These are phyloP conservation scores for Planococcus citri DNA, from an alignment of 1,140 invertebrate genomes.

Conservation along the genomic window DNA sequence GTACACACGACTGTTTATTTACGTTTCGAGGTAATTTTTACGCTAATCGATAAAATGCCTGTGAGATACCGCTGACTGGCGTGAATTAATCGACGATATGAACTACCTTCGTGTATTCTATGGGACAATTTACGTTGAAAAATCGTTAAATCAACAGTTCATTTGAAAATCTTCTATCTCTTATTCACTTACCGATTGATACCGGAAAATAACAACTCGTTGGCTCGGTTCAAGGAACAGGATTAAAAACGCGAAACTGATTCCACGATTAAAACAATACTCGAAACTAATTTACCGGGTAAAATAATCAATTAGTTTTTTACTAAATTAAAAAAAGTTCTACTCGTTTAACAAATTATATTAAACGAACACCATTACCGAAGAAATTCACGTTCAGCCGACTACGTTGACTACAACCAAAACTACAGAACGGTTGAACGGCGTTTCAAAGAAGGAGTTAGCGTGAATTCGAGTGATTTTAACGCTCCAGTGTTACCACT, in stretches of 20 bases:
- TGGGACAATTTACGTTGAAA: too few relatives aligned
- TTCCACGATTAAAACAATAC: not conserved
- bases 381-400: not conserved
- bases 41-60: too few relatives aligned
- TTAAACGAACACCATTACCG: not conserved
- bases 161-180: too few relatives aligned
- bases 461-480: not conserved
- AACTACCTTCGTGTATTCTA: too few relatives aligned
- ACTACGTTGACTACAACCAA: not conserved
- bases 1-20: too few relatives aligned
- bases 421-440: not conserved
- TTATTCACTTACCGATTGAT: constrained; percentile 1
- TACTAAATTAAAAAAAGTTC: not conserved
- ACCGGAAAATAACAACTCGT: not conserved
- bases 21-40: too few relatives aligned
- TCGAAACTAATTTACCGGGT: not conserved
- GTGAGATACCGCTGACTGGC: too few relatives aligned
- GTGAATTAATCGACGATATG: too few relatives aligned
- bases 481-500: not conserved
- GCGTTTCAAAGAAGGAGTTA: not conserved
- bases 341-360: not conserved
- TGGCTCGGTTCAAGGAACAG: not conserved
- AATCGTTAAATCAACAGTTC: too few relatives aligned
- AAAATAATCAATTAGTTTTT: not conserved
- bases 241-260: not conserved